phyloP scores from a whole-genome alignment of 1,140 invertebrate genomes.

The Tetramorium simillimum region DNA sequence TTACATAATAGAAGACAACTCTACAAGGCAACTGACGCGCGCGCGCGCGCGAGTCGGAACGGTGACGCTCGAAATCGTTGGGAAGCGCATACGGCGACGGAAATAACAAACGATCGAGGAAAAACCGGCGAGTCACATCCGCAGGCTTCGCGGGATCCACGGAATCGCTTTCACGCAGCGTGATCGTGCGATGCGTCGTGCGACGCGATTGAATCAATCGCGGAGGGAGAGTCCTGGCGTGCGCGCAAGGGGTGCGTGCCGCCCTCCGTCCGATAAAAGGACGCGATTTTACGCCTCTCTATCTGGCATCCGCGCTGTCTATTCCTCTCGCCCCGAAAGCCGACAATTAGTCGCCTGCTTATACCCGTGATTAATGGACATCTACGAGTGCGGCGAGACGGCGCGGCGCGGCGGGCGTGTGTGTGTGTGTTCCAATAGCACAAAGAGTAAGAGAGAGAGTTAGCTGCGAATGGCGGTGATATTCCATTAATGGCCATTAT shows the following conservation, averaged over 20 bases:
- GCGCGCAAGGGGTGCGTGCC: constrained; percentile 72
- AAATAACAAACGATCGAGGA: constrained; percentile 78
- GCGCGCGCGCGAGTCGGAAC: background rate
- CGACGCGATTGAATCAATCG: constrained; percentile 64
- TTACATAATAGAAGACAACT: background rate
- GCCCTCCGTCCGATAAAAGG: constrained; percentile 73
- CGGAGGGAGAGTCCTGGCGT: constrained; percentile 69
- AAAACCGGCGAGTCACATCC: constrained; percentile 79
- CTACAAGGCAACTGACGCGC: background rate
- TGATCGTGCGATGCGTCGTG: constrained; percentile 65
- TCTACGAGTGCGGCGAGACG: constrained; percentile 74
- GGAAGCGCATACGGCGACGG: constrained; percentile 37
- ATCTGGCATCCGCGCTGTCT: constrained; percentile 67
- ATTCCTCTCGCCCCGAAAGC: constrained; percentile 72
- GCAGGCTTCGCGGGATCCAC: constrained; percentile 58
- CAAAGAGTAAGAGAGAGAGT: constrained; percentile 55
- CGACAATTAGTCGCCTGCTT: constrained; percentile 83
- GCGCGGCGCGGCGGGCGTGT: constrained; percentile 74
- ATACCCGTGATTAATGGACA: constrained; percentile 81
- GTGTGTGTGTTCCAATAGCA: constrained; percentile 76
- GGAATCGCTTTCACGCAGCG: constrained; percentile 73
- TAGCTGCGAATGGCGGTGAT: constrained; percentile 73
- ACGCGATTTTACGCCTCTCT: constrained; percentile 80
- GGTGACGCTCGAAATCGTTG: constrained; percentile 6
- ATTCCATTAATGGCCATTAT: constrained; percentile 79